Evolutionary conservation across 2,113 vertebrate species (phyloP).

Genomic region (Prochilodus magdalenae): DNA sequence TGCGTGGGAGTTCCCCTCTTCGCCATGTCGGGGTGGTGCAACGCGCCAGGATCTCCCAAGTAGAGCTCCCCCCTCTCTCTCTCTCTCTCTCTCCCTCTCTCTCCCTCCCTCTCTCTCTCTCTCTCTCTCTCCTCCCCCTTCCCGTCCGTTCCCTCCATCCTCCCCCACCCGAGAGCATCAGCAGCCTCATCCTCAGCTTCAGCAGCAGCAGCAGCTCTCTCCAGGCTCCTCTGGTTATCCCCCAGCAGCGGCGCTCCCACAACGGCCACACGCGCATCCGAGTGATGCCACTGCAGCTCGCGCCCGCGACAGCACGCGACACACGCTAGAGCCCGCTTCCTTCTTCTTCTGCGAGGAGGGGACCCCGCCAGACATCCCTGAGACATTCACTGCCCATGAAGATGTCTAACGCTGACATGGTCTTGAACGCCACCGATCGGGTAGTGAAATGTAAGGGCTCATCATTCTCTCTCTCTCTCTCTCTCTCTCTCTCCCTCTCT

Average conservation of each 20-base stretch:
- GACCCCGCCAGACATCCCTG: conserved; percentile 64
- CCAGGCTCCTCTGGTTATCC: background rate
- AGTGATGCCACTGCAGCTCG: conserved; percentile 83
- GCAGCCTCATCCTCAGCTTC: conserved; percentile 58
- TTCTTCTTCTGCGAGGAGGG: conserved; percentile 60
- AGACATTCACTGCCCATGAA: conserved; percentile 81
- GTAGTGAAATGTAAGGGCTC: conserved; percentile 82
- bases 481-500: background rate
- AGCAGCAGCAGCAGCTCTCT: conserved; percentile 54
- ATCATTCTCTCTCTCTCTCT: conserved; percentile 11
- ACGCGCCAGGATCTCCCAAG: conserved; percentile 62
- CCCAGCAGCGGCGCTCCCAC: conserved; percentile 65
- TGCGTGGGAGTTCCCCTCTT: conserved; percentile 85
- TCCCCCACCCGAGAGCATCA: conserved; percentile 74
- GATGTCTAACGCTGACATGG: conserved; percentile 86
- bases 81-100: conserved; percentile 53
- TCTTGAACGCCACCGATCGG: conserved; percentile 81
- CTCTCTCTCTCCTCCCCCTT: conserved; percentile 55
- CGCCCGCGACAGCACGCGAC: conserved; percentile 64
- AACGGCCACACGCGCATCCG: conserved; percentile 69
- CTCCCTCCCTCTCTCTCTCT: conserved; percentile 58
- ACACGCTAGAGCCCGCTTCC: conserved; percentile 54
- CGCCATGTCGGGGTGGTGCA: conserved; percentile 75
- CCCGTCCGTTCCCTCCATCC: conserved; percentile 62
- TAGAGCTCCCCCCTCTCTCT: conserved; percentile 40